Evolutionary conservation across 2,888 invertebrate species (phyloP).

Genomic region (Oscheius sp.): DNA sequence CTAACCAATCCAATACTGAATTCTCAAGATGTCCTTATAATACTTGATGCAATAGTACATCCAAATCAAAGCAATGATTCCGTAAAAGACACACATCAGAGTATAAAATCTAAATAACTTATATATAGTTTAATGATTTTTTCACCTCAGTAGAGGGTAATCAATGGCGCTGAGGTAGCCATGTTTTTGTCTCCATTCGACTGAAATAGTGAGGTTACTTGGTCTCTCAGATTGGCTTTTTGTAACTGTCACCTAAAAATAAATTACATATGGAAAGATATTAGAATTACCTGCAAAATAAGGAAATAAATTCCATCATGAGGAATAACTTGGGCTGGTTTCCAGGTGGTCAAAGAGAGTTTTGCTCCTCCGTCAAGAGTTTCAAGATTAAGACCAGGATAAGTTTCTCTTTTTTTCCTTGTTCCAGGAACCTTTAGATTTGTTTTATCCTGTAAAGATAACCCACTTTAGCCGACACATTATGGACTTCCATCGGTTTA

Average conservation of each 20-base stretch:
- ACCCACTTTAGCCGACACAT: conserved; percentile 36
- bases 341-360: conserved; percentile 58
- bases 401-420: conserved; percentile 34
- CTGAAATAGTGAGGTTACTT: conserved; percentile 48
- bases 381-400: conserved; percentile 51
- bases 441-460: not conserved
- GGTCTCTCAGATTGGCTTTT: not conserved
- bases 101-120: conserved; percentile 80
- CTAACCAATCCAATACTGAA: conserved; percentile 92
- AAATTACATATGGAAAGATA: not conserved
- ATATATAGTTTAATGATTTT: not conserved
- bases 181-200: conserved; percentile 73
- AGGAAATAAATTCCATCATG: conserved; percentile 67
- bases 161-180: conserved; percentile 88
- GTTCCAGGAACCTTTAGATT: not conserved
- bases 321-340: conserved; percentile 61
- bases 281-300: conserved; percentile 55
- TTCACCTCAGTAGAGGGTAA: conserved; percentile 80
- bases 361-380: conserved; percentile 61
- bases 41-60: conserved; percentile 83
- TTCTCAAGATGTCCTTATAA: conserved; percentile 88
- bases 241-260: not conserved
- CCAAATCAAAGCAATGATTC: conserved; percentile 84
- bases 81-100: conserved; percentile 87
- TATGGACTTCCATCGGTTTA: conserved; percentile 43